A percentile compares a stretch with the other conserved stretches of the same genome.
phyloP scores from a whole-genome alignment of 2,113 vertebrate genomes.

The Oplegnathus fasciatus region DNA sequence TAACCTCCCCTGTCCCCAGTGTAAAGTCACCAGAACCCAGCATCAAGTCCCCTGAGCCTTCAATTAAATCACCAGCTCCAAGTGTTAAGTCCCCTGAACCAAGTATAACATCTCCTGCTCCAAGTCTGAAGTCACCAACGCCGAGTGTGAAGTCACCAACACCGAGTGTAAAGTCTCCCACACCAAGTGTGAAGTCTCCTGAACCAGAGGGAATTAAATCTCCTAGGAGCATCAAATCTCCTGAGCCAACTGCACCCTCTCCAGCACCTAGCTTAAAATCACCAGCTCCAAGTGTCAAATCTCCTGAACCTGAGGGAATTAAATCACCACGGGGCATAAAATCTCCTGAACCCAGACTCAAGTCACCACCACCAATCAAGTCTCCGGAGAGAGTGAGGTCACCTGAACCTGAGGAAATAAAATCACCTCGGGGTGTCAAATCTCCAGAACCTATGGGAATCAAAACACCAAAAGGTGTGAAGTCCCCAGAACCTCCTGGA shows the following conservation, averaged over 20 bases:
- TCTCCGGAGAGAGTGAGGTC: conserved; percentile 87
- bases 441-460: conserved; percentile 72
- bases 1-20: conserved; percentile 66
- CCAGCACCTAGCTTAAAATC: conserved; percentile 86
- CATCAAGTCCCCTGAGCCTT: conserved; percentile 66
- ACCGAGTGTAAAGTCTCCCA: conserved; percentile 80
- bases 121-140: conserved; percentile 72
- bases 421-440: conserved; percentile 59
- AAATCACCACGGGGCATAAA: conserved; percentile 86
- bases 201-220: conserved; percentile 52
- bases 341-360: conserved; percentile 89
- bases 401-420: conserved; percentile 62
- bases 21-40: conserved; percentile 62
- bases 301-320: conserved; percentile 85
- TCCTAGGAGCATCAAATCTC: conserved; percentile 54
- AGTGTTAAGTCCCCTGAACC: conserved; percentile 72
- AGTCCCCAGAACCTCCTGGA: conserved; percentile 74
- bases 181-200: conserved; percentile 61
- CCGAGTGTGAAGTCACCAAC: conserved; percentile 87
- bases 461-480: conserved; percentile 60
- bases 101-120: conserved; percentile 63
- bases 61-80: conserved; percentile 69
- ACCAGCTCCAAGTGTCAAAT: conserved; percentile 76
- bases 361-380: conserved; percentile 86
- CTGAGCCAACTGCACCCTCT: conserved; percentile 55